Conservation (phyloP, 2,888 invertebrate species). For the Drosophila leonis region DNA sequence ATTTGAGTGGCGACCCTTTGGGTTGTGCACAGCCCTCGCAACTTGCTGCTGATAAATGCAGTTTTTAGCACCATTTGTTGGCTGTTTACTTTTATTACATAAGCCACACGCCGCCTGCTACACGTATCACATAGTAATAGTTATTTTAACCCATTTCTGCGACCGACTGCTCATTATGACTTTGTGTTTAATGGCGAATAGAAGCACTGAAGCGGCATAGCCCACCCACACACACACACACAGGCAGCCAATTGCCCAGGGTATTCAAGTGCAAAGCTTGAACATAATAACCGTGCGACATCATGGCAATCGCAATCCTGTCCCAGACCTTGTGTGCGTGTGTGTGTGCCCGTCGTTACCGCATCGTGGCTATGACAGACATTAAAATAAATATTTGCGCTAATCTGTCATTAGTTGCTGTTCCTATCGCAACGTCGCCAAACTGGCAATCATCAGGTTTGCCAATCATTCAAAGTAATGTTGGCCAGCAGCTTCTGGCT, state of each 20-base stretch:
- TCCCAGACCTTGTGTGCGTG: conserved; percentile 27
- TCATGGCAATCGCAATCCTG: conserved; percentile 21
- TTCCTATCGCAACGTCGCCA: conserved; percentile 10
- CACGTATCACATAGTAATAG: conserved; percentile 60
- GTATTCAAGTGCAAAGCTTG: conserved; percentile 70
- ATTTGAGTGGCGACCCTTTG: conserved; percentile 39
- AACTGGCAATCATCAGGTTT: background rate
- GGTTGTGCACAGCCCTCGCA: conserved; percentile 29
- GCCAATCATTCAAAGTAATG: conserved; percentile 16
- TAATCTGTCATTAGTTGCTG: conserved; percentile 74
- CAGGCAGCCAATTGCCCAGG: conserved; percentile 64
- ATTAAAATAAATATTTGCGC: conserved; percentile 81
- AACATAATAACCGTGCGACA: conserved; percentile 67
- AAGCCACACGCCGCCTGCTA: conserved; percentile 54
- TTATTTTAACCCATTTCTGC: conserved; percentile 76
- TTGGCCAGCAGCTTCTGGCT: background rate
- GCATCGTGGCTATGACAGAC: conserved; percentile 46
- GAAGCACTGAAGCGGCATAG: conserved; percentile 47
- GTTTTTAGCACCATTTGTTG: conserved; percentile 70
- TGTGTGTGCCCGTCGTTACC: conserved; percentile 46
- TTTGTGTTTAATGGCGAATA: conserved; percentile 79
- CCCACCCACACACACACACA: background rate
- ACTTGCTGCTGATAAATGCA: conserved; percentile 71
- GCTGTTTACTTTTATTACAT: conserved; percentile 76
- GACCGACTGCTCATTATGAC: conserved; percentile 77